Conservation (phyloP, 2,888 invertebrate species). For the Cartodere bifasciata region DNA sequence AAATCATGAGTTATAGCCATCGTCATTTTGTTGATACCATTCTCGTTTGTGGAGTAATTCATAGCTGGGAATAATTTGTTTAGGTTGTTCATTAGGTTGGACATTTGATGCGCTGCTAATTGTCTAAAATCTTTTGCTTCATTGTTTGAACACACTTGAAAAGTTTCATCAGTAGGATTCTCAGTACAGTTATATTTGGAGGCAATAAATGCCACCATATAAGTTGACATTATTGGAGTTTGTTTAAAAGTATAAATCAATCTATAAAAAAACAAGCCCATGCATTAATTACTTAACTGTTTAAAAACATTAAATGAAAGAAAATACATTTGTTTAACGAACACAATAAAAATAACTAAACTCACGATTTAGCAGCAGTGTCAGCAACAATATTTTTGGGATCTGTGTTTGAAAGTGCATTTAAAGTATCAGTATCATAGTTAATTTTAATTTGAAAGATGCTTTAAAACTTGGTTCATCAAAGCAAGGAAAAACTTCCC, state of each 20-base stretch:
- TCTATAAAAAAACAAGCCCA: no score
- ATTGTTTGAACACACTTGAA: conserved; percentile 58
- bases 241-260: conserved; percentile 60
- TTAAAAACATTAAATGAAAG: no score
- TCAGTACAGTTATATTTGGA: conserved; percentile 71
- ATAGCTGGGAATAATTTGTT: no score
- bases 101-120: no score
- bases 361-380: no score
- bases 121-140: conserved; percentile 54
- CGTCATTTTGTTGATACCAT: conserved; percentile 73
- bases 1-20: conserved; percentile 92
- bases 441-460: conserved; percentile 63
- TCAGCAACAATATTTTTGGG: no score
- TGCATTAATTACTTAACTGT: no score
- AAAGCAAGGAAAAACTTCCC: conserved; percentile 76
- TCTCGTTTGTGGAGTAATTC: conserved; percentile 66
- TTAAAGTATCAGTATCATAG: conserved; percentile 56
- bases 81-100: no score
- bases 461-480: conserved; percentile 80
- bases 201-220: conserved; percentile 73
- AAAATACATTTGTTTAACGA: no score
- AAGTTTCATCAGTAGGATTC: conserved; percentile 40
- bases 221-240: conserved; percentile 81
- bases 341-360: no score
- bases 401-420: conserved; percentile 71